A percentile compares a stretch with the other conserved stretches of the same genome.
Evolutionary conservation across 2,113 vertebrate species (phyloP).

Genomic region (Lepus europaeus): DNA sequence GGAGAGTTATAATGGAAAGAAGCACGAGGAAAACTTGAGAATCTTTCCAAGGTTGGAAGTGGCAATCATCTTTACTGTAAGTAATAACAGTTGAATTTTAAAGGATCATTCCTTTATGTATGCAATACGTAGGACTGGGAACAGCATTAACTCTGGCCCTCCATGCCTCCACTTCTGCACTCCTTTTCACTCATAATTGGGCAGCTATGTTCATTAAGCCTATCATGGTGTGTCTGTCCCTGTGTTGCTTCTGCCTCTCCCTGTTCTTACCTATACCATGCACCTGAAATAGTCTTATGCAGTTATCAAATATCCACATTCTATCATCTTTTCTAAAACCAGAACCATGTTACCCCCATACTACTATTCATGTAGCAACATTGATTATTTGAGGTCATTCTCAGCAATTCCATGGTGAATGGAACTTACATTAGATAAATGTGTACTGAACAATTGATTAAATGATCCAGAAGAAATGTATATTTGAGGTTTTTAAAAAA

Average conservation of each 20-base stretch:
- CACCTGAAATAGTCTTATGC: not conserved
- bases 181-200: not conserved
- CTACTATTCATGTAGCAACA: too few species aligned
- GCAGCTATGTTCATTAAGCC: too few species aligned
- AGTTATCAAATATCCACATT: not conserved
- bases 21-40: not conserved
- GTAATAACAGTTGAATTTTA: not conserved
- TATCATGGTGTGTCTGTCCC: too few species aligned
- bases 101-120: not conserved
- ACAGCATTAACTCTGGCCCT: not conserved
- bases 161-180: not conserved
- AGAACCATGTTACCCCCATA: not conserved
- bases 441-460: not conserved
- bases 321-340: not conserved
- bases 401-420: not conserved
- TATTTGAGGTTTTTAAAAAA: not conserved
- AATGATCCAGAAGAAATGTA: slow-evolving; percentile 15
- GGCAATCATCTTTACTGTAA: not conserved
- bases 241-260: not conserved
- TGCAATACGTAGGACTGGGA: not conserved
- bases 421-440: not conserved
- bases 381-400: not conserved
- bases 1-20: not conserved
- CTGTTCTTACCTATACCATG: not conserved
- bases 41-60: not conserved